Conservation (phyloP, 1,140 invertebrate species). For the Leptinotarsa lineolata region DNA sequence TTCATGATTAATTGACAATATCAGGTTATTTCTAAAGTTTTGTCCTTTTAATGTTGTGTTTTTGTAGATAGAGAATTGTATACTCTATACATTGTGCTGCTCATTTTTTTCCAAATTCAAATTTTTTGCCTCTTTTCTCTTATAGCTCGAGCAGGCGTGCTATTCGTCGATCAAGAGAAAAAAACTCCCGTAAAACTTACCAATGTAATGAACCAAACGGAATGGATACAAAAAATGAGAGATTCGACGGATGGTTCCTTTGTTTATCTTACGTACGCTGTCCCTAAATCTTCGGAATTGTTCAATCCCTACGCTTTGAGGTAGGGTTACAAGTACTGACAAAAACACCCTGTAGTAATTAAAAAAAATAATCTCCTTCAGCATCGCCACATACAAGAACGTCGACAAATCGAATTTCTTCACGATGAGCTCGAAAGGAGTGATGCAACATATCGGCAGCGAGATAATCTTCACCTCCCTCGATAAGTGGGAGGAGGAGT, state of each 20-base stretch:
- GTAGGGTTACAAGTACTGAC: not conserved
- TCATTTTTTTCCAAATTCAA: too few species aligned
- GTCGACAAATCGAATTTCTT: conserved; percentile 67
- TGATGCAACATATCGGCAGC: conserved; percentile 66
- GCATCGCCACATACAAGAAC: conserved; percentile 65
- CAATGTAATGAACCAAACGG: conserved; percentile 58
- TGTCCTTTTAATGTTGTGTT: too few species aligned
- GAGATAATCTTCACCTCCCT: conserved; percentile 72
- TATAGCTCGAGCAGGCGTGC: not conserved
- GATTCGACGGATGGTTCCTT: conserved; percentile 61
- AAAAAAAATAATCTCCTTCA: conserved; percentile 49
- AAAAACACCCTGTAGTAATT: not conserved
- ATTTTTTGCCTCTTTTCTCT: not conserved
- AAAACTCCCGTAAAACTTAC: conserved; percentile 38
- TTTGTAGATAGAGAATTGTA: too few species aligned
- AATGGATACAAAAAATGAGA: conserved; percentile 61
- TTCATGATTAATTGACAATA: not conserved
- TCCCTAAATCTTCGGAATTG: conserved; percentile 67
- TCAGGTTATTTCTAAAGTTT: too few species aligned
- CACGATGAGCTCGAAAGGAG: conserved; percentile 70
- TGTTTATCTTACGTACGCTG: conserved; percentile 71
- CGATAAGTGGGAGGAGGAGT: conserved; percentile 72
- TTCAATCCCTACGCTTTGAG: conserved; percentile 70
- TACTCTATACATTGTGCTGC: too few species aligned
- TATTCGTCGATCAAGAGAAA: not conserved